A percentile compares a stretch with the other conserved stretches of the same genome.
Conservation (phyloP, 2,797 vertebrate genomes). For the Pangasius macronema region DNA sequence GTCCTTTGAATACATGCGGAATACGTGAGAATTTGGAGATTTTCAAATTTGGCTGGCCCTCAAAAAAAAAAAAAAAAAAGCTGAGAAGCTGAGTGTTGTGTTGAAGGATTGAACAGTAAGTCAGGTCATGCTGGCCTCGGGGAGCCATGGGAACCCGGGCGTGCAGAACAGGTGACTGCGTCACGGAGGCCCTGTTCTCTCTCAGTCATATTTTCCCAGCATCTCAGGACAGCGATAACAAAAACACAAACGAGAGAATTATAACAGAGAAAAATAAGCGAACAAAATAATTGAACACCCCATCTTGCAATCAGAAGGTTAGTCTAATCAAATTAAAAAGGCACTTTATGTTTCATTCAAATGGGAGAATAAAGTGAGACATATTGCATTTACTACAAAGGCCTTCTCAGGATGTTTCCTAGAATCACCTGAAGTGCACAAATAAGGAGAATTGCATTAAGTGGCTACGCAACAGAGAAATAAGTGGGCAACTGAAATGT, state of each 20-base stretch:
- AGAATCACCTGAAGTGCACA: not conserved
- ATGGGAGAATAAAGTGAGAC: not conserved
- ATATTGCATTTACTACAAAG: not conserved
- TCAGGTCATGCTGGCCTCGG: slow-evolving; percentile 61
- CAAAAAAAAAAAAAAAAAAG: not conserved
- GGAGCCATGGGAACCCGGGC: slow-evolving; percentile 77
- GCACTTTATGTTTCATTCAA: not conserved
- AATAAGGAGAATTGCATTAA: not conserved
- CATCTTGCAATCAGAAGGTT: not conserved
- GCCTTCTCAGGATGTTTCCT: no score
- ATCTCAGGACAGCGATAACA: slow-evolving; percentile 25
- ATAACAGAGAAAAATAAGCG: not conserved
- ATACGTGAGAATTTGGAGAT: not conserved
- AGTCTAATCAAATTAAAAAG: not conserved
- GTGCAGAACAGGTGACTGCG: slow-evolving; percentile 78
- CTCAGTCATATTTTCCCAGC: slow-evolving; percentile 51
- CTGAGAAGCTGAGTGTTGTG: not conserved
- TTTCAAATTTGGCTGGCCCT: not conserved
- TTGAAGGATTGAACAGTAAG: slow-evolving; percentile 30
- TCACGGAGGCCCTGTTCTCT: slow-evolving; percentile 66
- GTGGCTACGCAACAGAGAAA: not conserved
- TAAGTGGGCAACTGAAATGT: not conserved
- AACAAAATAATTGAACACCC: not conserved
- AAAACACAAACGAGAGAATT: slow-evolving; percentile 1
- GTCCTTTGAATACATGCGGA: not conserved